Evolutionary conservation across 2,888 invertebrate genomes (phyloP).

Genomic region (Leptinotarsa tumamoca): DNA sequence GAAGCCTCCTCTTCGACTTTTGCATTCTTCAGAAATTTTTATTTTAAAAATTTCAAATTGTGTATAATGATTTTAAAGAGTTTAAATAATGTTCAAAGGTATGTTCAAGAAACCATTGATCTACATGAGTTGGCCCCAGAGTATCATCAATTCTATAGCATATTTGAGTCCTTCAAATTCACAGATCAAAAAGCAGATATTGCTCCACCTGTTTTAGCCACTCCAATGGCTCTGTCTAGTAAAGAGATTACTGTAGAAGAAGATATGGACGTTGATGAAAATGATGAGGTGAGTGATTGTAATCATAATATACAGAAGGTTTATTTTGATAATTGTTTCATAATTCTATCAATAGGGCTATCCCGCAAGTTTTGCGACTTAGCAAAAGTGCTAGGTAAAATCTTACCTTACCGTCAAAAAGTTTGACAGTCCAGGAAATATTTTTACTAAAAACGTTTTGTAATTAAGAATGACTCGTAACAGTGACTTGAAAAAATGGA

Average conservation of each 20-base stretch:
- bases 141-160: slow-evolving; percentile 92
- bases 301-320: neutral
- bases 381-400: too few species aligned
- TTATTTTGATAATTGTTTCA: too few species aligned
- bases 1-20: neutral
- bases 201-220: slow-evolving; percentile 65
- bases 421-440: too few species aligned
- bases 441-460: too few species aligned
- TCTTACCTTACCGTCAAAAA: too few species aligned
- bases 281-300: slow-evolving; percentile 66
- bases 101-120: slow-evolving; percentile 86
- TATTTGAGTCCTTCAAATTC: slow-evolving; percentile 93
- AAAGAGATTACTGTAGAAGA: slow-evolving; percentile 67
- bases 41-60: neutral
- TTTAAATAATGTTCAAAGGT: slow-evolving; percentile 63
- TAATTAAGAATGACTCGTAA: too few species aligned
- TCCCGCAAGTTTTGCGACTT: too few species aligned
- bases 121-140: slow-evolving; percentile 91
- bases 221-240: slow-evolving; percentile 68
- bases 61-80: neutral
- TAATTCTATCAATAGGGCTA: too few species aligned
- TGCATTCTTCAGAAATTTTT: neutral
- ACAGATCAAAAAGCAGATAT: slow-evolving; percentile 78
- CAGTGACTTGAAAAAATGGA: too few species aligned
- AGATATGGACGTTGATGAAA: slow-evolving; percentile 72